phyloP scores from a whole-genome alignment of 2,113 vertebrate genomes.

The Thunnus thynnus region DNA sequence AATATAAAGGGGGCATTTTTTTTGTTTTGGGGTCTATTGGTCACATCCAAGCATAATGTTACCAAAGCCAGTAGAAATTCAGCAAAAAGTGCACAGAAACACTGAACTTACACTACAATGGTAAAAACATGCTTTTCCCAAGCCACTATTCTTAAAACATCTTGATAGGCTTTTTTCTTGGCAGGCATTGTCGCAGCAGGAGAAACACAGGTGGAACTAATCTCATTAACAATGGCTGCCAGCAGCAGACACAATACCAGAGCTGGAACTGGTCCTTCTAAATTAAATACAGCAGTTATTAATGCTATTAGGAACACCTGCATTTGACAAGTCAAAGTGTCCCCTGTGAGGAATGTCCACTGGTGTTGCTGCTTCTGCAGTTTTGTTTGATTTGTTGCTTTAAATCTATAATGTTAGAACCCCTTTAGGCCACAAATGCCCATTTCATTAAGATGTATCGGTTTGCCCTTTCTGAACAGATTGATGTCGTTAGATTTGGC shows the following conservation, averaged over 20 bases:
- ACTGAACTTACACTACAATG: background rate
- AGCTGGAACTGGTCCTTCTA: slow-evolving; percentile 1
- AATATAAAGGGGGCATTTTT: too few relatives aligned
- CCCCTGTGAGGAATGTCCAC: background rate
- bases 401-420: background rate
- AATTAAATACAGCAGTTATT: background rate
- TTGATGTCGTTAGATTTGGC: background rate
- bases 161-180: background rate
- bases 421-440: background rate
- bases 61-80: too few relatives aligned
- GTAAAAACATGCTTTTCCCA: background rate
- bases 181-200: background rate
- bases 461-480: background rate
- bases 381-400: background rate
- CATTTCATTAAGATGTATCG: background rate
- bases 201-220: slow-evolving; percentile 18
- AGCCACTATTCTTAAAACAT: background rate
- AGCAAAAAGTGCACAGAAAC: too few relatives aligned
- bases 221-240: slow-evolving; percentile 7
- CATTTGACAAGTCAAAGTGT: background rate
- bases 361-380: background rate
- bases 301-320: slow-evolving; percentile 13
- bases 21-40: too few relatives aligned
- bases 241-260: background rate
- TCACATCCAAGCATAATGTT: too few relatives aligned